A percentile compares a stretch with the other conserved stretches of the same genome.
phyloP scores from a whole-genome alignment of 2,888 invertebrate species.

The Zygothrica quintamaculata region DNA sequence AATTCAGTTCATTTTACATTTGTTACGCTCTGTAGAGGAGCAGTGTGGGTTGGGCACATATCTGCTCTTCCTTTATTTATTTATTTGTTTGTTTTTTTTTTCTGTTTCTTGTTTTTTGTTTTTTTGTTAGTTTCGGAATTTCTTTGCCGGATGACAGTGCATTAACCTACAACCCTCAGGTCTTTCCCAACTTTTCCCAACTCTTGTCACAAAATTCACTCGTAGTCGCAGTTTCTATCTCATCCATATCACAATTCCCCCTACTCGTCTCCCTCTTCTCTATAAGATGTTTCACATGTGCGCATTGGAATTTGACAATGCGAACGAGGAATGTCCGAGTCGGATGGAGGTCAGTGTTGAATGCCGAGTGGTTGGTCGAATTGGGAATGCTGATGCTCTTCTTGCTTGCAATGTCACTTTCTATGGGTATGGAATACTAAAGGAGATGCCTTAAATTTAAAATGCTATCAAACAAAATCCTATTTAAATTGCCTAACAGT shows the following conservation, averaged over 20 bases:
- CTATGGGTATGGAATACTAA: slow-evolving; percentile 24
- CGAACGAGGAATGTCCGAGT: slow-evolving; percentile 30
- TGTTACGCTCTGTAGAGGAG: not conserved
- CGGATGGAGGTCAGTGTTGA: slow-evolving; percentile 3
- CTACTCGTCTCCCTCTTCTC: not conserved
- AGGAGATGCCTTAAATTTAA: slow-evolving; percentile 32
- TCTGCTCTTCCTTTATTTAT: no score
- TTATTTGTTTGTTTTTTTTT: no score
- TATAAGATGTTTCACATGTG: slow-evolving; percentile 50
- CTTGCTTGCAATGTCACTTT: slow-evolving; percentile 7
- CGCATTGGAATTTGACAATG: slow-evolving; percentile 47
- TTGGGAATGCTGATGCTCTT: slow-evolving; percentile 30
- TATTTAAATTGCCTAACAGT: no score
- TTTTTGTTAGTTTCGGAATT: slow-evolving; percentile 38
- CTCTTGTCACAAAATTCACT: slow-evolving; percentile 18
- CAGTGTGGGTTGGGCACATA: no score
- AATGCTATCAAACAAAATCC: no score
- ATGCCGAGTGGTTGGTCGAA: slow-evolving; percentile 21
- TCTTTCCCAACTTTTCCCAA: slow-evolving; percentile 2
- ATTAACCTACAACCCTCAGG: slow-evolving; percentile 47
- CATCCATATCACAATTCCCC: no score
- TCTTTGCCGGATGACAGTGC: slow-evolving; percentile 44
- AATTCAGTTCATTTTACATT: slow-evolving; percentile 30
- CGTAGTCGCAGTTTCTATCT: not conserved
- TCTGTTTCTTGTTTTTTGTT: no score